phyloP scores from a whole-genome alignment of 2,888 invertebrate species.

The Scaptodrosophila latifasciaeformis region DNA sequence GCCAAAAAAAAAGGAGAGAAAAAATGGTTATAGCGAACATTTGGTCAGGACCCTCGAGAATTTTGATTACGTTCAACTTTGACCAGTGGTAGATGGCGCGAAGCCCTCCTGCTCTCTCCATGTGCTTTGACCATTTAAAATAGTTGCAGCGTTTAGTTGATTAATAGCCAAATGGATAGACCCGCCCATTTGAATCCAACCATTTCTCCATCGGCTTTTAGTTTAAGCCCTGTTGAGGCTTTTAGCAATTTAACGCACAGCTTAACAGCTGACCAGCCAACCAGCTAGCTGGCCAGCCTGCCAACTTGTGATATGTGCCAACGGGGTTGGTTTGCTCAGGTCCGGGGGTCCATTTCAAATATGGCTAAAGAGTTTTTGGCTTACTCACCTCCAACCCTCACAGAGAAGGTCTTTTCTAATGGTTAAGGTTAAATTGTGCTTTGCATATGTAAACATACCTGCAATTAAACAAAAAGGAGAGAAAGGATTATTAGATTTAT shows the following conservation, averaged over 20 bases:
- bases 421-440: too few relatives aligned
- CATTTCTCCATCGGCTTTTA: constrained; percentile 36
- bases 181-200: too few relatives aligned
- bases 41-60: constrained; percentile 33
- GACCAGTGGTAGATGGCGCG: constrained; percentile 24
- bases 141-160: constrained; percentile 66
- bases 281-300: neutral
- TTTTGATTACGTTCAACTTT: constrained; percentile 62
- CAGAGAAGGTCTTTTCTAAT: too few relatives aligned
- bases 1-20: constrained; percentile 15
- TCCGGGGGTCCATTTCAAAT: neutral
- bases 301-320: constrained; percentile 1
- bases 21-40: constrained; percentile 30
- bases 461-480: too few relatives aligned
- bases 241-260: constrained; percentile 68
- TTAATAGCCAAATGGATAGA: constrained; percentile 63
- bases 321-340: neutral
- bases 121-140: constrained; percentile 44
- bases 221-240: constrained; percentile 59
- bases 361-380: too few relatives aligned
- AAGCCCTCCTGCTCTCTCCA: neutral
- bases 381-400: too few relatives aligned
- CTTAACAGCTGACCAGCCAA: constrained; percentile 56
- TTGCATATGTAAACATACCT: too few relatives aligned
- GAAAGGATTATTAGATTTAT: too few relatives aligned